These are phyloP conservation scores for Palythoa heliodiscus DNA, from an alignment of 92 coral and sea anemone species.

Conservation along the genomic window DNA sequence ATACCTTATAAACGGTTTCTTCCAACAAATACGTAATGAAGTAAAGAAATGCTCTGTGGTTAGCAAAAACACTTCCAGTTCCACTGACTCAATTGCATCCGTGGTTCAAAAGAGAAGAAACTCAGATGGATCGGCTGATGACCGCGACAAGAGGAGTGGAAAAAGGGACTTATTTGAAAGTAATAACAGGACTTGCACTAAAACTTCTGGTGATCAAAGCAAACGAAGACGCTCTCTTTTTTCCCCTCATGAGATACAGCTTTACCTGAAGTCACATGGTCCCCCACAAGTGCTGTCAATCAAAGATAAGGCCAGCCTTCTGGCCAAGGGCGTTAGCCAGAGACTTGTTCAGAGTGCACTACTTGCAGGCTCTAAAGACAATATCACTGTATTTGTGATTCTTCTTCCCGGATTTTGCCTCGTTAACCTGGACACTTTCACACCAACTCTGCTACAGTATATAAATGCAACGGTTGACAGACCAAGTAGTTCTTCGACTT, in stretches of 20 bases:
- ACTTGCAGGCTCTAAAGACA: conserved; percentile 85
- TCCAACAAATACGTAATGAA: conserved; percentile 71
- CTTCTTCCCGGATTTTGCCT: conserved; percentile 90
- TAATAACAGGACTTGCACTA: neutral
- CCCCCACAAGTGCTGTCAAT: conserved; percentile 36
- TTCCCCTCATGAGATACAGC: conserved; percentile 55
- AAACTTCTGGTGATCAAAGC: neutral
- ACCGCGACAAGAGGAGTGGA: neutral
- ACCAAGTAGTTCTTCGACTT: neutral
- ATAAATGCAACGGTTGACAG: neutral
- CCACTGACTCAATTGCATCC: neutral
- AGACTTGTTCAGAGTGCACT: conserved; percentile 90
- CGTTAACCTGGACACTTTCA: conserved; percentile 61
- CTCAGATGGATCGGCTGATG: neutral
- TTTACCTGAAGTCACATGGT: conserved; percentile 8
- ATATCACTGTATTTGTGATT: conserved; percentile 75
- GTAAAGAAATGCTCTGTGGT: conserved; percentile 25
- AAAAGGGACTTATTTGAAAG: neutral
- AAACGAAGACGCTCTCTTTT: conserved; percentile 69
- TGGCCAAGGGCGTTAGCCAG: conserved; percentile 79
- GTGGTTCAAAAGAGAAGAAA: neutral
- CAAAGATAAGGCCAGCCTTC: conserved; percentile 73
- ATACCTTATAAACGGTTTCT: conserved; percentile 79
- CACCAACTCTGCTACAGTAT: conserved; percentile 47
- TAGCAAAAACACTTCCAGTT: neutral